phyloP scores from a whole-genome alignment of 2,888 invertebrate species.

The Eremobia ochroleuca region DNA sequence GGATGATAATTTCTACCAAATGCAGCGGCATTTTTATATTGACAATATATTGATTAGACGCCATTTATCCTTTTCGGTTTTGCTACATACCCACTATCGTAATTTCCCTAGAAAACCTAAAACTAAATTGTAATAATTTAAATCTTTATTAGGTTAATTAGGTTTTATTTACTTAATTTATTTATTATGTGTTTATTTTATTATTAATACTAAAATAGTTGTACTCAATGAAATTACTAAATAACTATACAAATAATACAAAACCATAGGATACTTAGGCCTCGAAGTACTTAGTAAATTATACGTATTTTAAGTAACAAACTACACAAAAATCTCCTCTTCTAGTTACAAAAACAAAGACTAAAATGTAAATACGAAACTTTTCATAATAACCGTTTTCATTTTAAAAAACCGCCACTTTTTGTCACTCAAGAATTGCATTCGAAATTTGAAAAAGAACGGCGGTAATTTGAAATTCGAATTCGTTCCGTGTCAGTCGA shows the following conservation, averaged over 20 bases:
- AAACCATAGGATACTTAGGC: background rate
- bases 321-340: background rate
- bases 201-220: too few species aligned
- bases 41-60: background rate
- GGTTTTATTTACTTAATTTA: too few species aligned
- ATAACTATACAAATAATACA: background rate
- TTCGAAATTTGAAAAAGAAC: constrained; percentile 80
- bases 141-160: too few species aligned
- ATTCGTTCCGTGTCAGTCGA: constrained; percentile 77
- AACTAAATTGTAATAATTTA: too few species aligned
- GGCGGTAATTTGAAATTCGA: constrained; percentile 82
- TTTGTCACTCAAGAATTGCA: constrained; percentile 74
- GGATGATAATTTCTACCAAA: background rate
- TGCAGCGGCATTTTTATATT: background rate
- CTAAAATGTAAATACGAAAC: constrained; percentile 56
- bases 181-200: too few species aligned
- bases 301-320: background rate
- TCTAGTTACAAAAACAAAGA: constrained; percentile 14
- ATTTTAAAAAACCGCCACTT: constrained; percentile 63
- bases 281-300: background rate
- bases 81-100: background rate
- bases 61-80: background rate
- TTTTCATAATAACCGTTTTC: constrained; percentile 57
- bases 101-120: too few species aligned
- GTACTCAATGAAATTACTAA: too few species aligned